Evolutionary conservation across 2,113 vertebrate genomes (phyloP).

Genomic region (Crotalus helleri): DNA sequence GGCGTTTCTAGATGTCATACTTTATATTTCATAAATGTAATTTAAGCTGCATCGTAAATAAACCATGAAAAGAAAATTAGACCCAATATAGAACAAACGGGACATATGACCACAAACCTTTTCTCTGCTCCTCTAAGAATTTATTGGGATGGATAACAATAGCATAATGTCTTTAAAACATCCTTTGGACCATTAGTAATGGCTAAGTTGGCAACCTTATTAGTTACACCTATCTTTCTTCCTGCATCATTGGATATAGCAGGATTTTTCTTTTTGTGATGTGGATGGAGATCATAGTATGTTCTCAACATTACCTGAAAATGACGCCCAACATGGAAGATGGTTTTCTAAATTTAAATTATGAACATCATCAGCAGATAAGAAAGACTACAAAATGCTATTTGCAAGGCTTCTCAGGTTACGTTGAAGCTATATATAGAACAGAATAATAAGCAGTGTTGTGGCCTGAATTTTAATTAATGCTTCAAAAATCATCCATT

Average conservation of each 20-base stretch:
- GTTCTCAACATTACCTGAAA: slow-evolving; percentile 27
- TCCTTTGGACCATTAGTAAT: slow-evolving; percentile 65
- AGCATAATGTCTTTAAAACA: background rate
- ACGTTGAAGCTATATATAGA: background rate
- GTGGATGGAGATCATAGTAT: slow-evolving; percentile 20
- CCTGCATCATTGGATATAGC: background rate
- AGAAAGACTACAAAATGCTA: slow-evolving; percentile 44
- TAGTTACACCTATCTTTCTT: background rate
- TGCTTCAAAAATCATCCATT: slow-evolving; percentile 30
- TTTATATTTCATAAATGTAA: slow-evolving; percentile 36
- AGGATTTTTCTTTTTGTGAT: slow-evolving; percentile 16
- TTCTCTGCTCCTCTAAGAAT: slow-evolving; percentile 12
- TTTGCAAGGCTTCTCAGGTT: slow-evolving; percentile 30
- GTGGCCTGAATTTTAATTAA: slow-evolving; percentile 45
- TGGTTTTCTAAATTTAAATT: slow-evolving; percentile 39
- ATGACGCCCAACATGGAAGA: slow-evolving; percentile 29
- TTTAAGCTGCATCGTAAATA: slow-evolving; percentile 33
- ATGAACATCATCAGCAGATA: slow-evolving; percentile 21
- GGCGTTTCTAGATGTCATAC: background rate
- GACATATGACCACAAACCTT: background rate
- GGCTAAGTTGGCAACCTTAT: background rate
- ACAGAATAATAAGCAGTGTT: slow-evolving; percentile 27
- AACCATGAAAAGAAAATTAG: slow-evolving; percentile 24
- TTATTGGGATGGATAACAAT: background rate
- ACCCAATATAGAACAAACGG: background rate